phyloP scores from a whole-genome alignment of 2,888 invertebrate species.

The Limnephilus marmoratus region DNA sequence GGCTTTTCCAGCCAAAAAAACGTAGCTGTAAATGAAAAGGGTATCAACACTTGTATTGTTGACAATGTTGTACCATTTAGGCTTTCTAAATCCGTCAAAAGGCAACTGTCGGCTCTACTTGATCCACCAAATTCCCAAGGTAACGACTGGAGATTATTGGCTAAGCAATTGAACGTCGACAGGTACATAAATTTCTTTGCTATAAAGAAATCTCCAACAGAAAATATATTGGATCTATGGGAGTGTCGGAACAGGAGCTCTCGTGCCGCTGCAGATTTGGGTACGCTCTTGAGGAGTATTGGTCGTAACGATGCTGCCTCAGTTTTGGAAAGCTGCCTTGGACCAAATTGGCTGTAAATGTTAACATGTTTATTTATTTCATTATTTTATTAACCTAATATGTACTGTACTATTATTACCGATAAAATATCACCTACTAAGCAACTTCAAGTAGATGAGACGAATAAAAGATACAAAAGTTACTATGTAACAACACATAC shows the following conservation, averaged over 20 bases:
- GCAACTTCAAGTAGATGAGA: neutral
- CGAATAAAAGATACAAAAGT: neutral
- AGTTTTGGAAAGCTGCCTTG: conserved; percentile 80
- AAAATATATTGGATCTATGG: conserved; percentile 97
- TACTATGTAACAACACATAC: neutral
- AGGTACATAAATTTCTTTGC: conserved; percentile 98
- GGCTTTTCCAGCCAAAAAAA: conserved; percentile 72
- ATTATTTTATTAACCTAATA: neutral
- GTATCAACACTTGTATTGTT: conserved; percentile 79
- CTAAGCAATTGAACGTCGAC: conserved; percentile 94
- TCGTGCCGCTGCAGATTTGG: conserved; percentile 87
- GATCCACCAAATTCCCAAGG: conserved; percentile 95
- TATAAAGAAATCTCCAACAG: conserved; percentile 97
- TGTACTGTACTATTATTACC: neutral
- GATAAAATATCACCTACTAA: neutral
- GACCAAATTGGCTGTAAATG: conserved; percentile 74
- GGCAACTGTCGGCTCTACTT: conserved; percentile 81
- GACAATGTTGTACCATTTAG: conserved; percentile 78
- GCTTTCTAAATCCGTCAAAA: conserved; percentile 77
- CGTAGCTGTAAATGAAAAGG: conserved; percentile 79
- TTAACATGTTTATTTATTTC: conserved; percentile 4
- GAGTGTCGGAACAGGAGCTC: conserved; percentile 93
- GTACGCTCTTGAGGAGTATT: conserved; percentile 86
- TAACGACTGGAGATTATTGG: conserved; percentile 97
- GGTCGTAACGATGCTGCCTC: conserved; percentile 85